Evolutionary conservation across 2,888 invertebrate species (phyloP).

Genomic region (Platyscelio sp.): DNA sequence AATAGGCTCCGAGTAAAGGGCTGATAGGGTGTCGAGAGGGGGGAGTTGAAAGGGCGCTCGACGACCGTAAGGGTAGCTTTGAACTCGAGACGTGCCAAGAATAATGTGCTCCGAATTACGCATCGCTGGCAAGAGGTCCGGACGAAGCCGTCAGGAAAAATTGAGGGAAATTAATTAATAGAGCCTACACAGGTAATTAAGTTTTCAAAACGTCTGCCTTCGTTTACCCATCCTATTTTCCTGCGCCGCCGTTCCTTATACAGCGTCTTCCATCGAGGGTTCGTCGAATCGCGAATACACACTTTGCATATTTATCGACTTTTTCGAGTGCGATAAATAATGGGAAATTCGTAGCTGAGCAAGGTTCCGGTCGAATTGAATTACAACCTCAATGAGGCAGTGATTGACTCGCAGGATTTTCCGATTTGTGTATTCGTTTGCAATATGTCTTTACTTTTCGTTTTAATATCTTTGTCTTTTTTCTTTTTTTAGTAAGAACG

Average conservation of each 20-base stretch:
- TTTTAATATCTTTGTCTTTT: too few relatives aligned
- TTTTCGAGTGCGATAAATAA: slow-evolving; percentile 53
- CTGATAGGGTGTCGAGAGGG: slow-evolving; percentile 65
- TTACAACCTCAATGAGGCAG: slow-evolving; percentile 32
- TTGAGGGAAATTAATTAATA: slow-evolving; percentile 85
- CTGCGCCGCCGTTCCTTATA: slow-evolving; percentile 39
- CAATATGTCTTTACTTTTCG: too few relatives aligned
- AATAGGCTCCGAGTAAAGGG: slow-evolving; percentile 78
- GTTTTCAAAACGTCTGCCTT: slow-evolving; percentile 82
- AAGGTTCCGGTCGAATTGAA: slow-evolving; percentile 19
- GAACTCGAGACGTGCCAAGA: slow-evolving; percentile 84
- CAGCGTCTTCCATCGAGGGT: slow-evolving; percentile 55
- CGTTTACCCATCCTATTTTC: slow-evolving; percentile 73
- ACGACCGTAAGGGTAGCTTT: slow-evolving; percentile 74
- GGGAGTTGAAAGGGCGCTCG: slow-evolving; percentile 70
- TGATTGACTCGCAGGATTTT: slow-evolving; percentile 38
- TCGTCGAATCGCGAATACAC: slow-evolving; percentile 26
- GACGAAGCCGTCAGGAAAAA: slow-evolving; percentile 79
- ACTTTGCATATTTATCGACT: slow-evolving; percentile 63
- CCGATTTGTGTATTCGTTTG: too few relatives aligned
- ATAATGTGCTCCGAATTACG: slow-evolving; percentile 84
- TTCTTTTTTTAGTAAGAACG: too few relatives aligned
- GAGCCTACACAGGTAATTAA: slow-evolving; percentile 85
- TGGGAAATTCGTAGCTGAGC: slow-evolving; percentile 10
- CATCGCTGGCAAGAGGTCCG: slow-evolving; percentile 76